Conservation (phyloP, 2,113 vertebrate genomes). For the Conger conger region DNA sequence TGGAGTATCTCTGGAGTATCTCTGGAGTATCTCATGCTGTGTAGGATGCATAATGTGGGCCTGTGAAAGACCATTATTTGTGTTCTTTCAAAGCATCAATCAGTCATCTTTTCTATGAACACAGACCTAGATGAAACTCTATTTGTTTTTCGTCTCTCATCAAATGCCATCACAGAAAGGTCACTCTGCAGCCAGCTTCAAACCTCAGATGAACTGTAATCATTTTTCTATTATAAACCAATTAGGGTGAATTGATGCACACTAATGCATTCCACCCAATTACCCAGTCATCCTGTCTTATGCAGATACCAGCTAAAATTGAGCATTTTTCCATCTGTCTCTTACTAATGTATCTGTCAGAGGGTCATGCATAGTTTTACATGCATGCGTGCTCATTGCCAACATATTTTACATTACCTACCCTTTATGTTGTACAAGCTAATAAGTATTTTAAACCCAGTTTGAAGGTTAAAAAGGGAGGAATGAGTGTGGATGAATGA, state of each 20-base stretch:
- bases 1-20: not conserved
- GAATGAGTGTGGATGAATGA: not conserved
- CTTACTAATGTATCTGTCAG: not conserved
- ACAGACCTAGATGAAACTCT: not conserved
- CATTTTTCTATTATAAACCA: not conserved
- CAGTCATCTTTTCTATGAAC: not conserved
- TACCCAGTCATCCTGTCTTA: not conserved
- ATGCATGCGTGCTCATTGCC: not conserved
- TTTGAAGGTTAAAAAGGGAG: not conserved
- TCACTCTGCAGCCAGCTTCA: not conserved
- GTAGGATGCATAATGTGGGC: not conserved
- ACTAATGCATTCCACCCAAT: not conserved
- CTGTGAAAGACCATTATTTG: not conserved
- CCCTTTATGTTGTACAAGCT: not conserved
- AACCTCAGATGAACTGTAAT: not conserved
- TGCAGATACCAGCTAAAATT: not conserved
- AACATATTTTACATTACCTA: not conserved
- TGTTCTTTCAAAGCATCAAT: not conserved
- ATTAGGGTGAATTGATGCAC: not conserved
- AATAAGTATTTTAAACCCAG: not conserved
- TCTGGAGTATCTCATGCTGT: not conserved
- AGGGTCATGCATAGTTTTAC: not conserved
- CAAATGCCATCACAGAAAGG: not conserved
- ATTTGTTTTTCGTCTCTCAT: not conserved
- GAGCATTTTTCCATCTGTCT: not conserved